A percentile compares a stretch with the other conserved stretches of the same genome.
phyloP scores from a whole-genome alignment of 2,888 invertebrate species.

The Heterodera filipjevi region DNA sequence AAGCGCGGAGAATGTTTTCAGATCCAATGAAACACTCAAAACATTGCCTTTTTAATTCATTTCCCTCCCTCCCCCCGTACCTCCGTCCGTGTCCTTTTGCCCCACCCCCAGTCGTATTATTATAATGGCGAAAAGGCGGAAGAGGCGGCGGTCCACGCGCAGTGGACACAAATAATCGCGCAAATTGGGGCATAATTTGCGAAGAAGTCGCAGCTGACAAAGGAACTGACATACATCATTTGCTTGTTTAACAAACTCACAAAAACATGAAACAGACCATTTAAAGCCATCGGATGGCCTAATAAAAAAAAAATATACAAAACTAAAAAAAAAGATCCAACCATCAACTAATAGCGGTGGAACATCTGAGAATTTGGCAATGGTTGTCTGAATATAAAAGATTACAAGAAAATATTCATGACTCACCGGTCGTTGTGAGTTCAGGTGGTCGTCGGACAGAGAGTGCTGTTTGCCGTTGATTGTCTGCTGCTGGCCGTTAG shows the following conservation, averaged over 20 bases:
- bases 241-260: neutral
- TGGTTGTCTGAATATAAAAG: slow-evolving; percentile 25
- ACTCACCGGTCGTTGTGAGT: slow-evolving; percentile 24
- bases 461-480: slow-evolving; percentile 39
- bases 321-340: neutral
- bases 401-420: neutral
- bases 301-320: neutral
- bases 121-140: slow-evolving; percentile 57
- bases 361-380: slow-evolving; percentile 58
- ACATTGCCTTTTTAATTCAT: too few relatives aligned
- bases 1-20: slow-evolving; percentile 48
- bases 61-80: neutral
- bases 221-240: neutral
- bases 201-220: slow-evolving; percentile 25
- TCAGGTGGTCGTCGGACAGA: slow-evolving; percentile 43
- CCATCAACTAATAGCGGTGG: slow-evolving; percentile 60
- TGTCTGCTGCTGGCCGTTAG: neutral
- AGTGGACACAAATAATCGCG: slow-evolving; percentile 28
- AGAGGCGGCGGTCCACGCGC: slow-evolving; percentile 59
- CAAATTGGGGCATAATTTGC: slow-evolving; percentile 19
- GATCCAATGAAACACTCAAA: slow-evolving; percentile 54
- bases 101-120: slow-evolving; percentile 14
- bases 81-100: slow-evolving; percentile 57
- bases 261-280: slow-evolving; percentile 31
- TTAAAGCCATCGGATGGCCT: slow-evolving; percentile 54